These are phyloP conservation scores for Muraenolepis orangiensis DNA, from an alignment of 2,797 vertebrate genomes.

Conservation along the genomic window DNA sequence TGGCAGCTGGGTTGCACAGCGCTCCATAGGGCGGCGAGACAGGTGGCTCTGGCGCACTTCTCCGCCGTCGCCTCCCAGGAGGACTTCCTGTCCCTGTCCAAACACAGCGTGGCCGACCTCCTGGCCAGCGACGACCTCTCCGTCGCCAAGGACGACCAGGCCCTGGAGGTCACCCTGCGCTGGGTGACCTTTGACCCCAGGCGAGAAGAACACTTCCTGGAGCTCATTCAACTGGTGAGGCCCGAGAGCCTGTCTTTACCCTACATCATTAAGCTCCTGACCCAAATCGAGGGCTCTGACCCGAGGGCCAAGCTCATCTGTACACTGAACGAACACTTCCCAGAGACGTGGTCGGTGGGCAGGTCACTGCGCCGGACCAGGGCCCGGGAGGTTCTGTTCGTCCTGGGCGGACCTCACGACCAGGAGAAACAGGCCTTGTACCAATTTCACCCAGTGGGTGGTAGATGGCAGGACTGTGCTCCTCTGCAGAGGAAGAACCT, in stretches of 20 bases:
- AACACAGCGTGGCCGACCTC: conserved; percentile 77
- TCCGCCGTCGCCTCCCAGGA: conserved; percentile 69
- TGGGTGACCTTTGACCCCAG: conserved; percentile 79
- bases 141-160: conserved; percentile 76
- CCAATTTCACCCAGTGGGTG: conserved; percentile 79
- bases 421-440: conserved; percentile 80
- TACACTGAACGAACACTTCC: conserved; percentile 75
- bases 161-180: conserved; percentile 76
- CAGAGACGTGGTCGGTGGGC: conserved; percentile 72
- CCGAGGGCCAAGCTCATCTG: conserved; percentile 74
- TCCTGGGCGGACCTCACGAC: conserved; percentile 85
- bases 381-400: conserved; percentile 77
- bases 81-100: conserved; percentile 79
- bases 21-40: conserved; percentile 69
- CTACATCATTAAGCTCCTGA: conserved; percentile 79
- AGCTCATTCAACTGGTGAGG: conserved; percentile 78
- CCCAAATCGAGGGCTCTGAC: conserved; percentile 69
- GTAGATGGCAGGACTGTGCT: conserved; percentile 79
- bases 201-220: conserved; percentile 78
- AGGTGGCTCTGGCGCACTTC: conserved; percentile 83
- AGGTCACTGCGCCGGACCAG: conserved; percentile 58
- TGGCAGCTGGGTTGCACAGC: conserved; percentile 77
- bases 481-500: conserved; percentile 84
- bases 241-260: conserved; percentile 78
- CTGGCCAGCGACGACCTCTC: conserved; percentile 80